Conservation (phyloP, 2,113 vertebrate species). For the Aphyosemion australe region DNA sequence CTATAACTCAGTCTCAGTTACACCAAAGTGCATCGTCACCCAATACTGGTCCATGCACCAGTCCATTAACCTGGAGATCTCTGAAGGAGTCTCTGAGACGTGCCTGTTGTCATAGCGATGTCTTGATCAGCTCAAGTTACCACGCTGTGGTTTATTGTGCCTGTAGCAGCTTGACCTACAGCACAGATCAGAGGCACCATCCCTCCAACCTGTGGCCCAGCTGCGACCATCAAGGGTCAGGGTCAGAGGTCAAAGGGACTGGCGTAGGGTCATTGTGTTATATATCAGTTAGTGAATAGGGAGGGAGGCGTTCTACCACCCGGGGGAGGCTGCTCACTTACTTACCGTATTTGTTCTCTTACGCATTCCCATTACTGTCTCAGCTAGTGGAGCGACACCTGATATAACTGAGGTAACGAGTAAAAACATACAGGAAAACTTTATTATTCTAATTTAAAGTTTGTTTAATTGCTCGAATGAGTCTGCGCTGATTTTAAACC, state of each 20-base stretch:
- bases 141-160: conserved; percentile 61
- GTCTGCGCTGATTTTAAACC: neutral
- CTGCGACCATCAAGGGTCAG: conserved; percentile 59
- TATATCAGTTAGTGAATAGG: conserved; percentile 69
- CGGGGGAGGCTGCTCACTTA: conserved; percentile 42
- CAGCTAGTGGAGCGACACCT: neutral
- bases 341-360: conserved; percentile 51
- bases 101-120: conserved; percentile 64
- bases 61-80: conserved; percentile 45
- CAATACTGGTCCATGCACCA: conserved; percentile 28
- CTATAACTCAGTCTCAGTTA: conserved; percentile 15
- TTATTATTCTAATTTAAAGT: too few species aligned
- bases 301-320: conserved; percentile 24
- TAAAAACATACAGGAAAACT: neutral
- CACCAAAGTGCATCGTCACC: conserved; percentile 45
- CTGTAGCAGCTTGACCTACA: conserved; percentile 59
- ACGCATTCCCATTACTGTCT: conserved; percentile 15
- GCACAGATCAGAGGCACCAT: conserved; percentile 70
- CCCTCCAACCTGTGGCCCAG: conserved; percentile 55
- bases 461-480: too few species aligned
- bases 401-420: neutral
- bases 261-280: conserved; percentile 56
- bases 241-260: conserved; percentile 54
- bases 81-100: conserved; percentile 65
- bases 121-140: conserved; percentile 62